Conservation (phyloP, 1,140 invertebrate species). For the Metopolophium dirhodum region DNA sequence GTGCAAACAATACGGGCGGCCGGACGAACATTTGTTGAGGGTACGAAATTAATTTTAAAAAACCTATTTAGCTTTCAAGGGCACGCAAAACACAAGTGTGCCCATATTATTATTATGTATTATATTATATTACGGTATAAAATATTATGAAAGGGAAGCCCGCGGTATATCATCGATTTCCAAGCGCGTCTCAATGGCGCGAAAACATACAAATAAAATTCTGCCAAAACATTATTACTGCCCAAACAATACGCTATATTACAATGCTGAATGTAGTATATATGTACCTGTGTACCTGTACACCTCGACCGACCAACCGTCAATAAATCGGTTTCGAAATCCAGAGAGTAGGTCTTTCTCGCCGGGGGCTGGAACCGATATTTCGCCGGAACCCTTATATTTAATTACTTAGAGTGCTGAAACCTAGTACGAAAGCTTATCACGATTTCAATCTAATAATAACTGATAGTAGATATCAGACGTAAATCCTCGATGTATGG, state of each 20-base stretch:
- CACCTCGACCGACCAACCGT: neutral
- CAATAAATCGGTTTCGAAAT: neutral
- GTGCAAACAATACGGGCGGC: neutral
- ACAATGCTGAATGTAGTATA: neutral
- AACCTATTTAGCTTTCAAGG: neutral
- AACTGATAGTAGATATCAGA: neutral
- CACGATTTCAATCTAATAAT: neutral
- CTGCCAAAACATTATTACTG: conserved; percentile 1
- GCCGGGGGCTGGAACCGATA: neutral
- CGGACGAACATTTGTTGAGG: neutral
- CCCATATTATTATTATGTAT: neutral
- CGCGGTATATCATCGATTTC: neutral
- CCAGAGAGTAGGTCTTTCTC: neutral
- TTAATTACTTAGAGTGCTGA: neutral
- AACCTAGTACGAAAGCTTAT: neutral
- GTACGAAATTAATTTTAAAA: neutral
- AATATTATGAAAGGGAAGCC: conserved; percentile 9
- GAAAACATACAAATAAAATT: neutral
- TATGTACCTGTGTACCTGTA: neutral
- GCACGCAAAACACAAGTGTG: neutral
- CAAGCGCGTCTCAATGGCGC: neutral
- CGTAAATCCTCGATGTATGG: neutral
- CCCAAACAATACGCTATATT: neutral
- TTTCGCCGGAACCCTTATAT: neutral
- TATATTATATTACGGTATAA: neutral